A percentile compares a stretch with the other conserved stretches of the same genome.
These are phyloP conservation scores for Mormyrus hasselquistii DNA, from an alignment of 2,797 vertebrate species.

Conservation along the genomic window DNA sequence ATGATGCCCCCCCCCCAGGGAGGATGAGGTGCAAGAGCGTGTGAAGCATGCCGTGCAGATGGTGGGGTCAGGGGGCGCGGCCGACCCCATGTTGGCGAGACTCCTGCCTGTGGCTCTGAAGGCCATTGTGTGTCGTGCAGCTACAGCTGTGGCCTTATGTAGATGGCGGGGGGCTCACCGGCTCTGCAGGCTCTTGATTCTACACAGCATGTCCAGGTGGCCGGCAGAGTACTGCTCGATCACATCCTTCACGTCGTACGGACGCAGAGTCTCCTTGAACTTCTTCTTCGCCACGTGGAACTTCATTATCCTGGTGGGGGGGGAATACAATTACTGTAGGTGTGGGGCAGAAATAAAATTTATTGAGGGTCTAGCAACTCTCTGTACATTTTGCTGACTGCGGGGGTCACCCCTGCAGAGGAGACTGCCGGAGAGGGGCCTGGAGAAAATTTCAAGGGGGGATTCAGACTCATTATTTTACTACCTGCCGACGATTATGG, in stretches of 20 bases:
- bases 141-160: background rate
- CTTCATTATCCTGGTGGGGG: conserved; percentile 83
- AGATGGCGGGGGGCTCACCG: conserved; percentile 59
- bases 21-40: too few species aligned
- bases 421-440: background rate
- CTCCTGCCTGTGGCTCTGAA: background rate
- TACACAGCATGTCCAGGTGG: conserved; percentile 93
- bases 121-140: background rate
- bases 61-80: too few species aligned
- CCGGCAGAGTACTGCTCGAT: conserved; percentile 97
- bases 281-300: conserved; percentile 97
- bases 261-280: conserved; percentile 92
- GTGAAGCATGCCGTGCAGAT: too few species aligned
- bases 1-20: too few species aligned
- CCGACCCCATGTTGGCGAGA: too few species aligned
- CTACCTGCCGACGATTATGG: background rate
- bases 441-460: background rate
- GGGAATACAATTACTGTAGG: background rate
- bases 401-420: background rate
- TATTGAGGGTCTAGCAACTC: background rate
- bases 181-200: conserved; percentile 94
- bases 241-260: conserved; percentile 96
- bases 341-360: background rate
- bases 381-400: background rate
- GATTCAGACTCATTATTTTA: background rate